Base-by-base conservation (phyloP, 2,113 vertebrate genomes). In the Synchiropus splendidus region DNA sequence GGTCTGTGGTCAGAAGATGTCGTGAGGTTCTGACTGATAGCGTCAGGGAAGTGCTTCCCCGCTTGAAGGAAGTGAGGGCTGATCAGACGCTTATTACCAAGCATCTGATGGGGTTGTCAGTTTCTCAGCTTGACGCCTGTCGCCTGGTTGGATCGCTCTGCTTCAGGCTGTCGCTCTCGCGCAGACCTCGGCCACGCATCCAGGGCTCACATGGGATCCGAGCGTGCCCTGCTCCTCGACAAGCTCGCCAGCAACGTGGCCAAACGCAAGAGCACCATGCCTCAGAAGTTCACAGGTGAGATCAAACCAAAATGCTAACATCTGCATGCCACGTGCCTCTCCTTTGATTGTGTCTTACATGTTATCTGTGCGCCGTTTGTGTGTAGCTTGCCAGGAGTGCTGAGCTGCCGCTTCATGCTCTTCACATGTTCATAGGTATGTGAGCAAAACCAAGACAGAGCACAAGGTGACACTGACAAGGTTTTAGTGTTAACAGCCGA, bases 201-300 rank as follows among this genome's bases (percentile, higher is more conserved):
- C 72, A 89, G 90, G 83, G 69, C 81, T 64, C 89, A 89, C 76
- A 90, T 92, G 87, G 91, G 90, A 46, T 88, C 73, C 18, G 91
- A 96, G 73, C 88, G 92, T 54, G 91, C 91, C 31, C 77, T 94
- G 74, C 86, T 96, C 42, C 87, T 96, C 72, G 91, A 96, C 83
- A 84, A 90, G 74, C 84, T 94, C 60, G 92, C 92, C 9, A 96
- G 87, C 89, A 96, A 93, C 65, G 91, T 96, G 35, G 91, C 92
- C 77, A 94, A 92, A 66, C 77, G 92, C 63, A 96, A 96, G 86
- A 93, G 91, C 70, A 89, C 92, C 16, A 92, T 96, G 92, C 92
- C 92, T 18, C 92, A 94, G 78, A 94, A 92, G 81, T 94, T 94
- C 71, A 91, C 91, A 21, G 92, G 92, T 94, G 90, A 91, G 90